Evolutionary conservation across 1,140 invertebrate genomes (phyloP), one percentile per base, ranked within the genome.

Genomic region (Lordiphosa mommai): DNA sequence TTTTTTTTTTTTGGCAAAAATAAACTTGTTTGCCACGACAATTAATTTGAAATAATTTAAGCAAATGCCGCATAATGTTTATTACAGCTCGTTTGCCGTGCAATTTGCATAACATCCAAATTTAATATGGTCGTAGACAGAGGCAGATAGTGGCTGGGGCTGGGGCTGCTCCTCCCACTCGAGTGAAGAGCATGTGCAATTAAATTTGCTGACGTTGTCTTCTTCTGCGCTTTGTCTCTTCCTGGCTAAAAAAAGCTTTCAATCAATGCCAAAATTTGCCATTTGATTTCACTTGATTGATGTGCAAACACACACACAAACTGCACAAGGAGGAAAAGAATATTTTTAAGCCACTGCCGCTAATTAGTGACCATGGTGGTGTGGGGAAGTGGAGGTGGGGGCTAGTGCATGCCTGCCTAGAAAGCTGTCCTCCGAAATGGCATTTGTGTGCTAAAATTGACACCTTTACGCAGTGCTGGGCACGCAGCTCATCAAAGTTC

Each of bases 201-300:
- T 80, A 80, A 76, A 61, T 40, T 27, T 55, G 57, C 52, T 72
- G 73, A 72, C 67, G 65, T 57, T 70, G 32, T 57, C 41, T 41
- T 38, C 33, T 50, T 58, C 46, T 30, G n/a, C 14, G 50, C 43
- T 44, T 57, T 48, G 55, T 59, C 56, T 37, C 34, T 52, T 46
- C 38, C 33, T 37, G 44, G 47, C 59, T 41, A 41, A 55, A 61
- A 61, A 51, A 72, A 50, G 76, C 77, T 67, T 82, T 80, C 76
- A 80, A 80, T 79, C 74, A 80, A 68, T 69, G 64, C 65, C 61
- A 57, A 48, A 53, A 40, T 56, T 74, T 70, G 57, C 61, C 61
- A 79, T 82, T 80, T 76, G 77, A 80, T 71, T 70, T 76, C 58
- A 76, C 59, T 76, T 82, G 76, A 82, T 82, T 84, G 77, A 82